Conservation (phyloP, 2,113 vertebrate genomes). For the Salvelinus namaycush region DNA sequence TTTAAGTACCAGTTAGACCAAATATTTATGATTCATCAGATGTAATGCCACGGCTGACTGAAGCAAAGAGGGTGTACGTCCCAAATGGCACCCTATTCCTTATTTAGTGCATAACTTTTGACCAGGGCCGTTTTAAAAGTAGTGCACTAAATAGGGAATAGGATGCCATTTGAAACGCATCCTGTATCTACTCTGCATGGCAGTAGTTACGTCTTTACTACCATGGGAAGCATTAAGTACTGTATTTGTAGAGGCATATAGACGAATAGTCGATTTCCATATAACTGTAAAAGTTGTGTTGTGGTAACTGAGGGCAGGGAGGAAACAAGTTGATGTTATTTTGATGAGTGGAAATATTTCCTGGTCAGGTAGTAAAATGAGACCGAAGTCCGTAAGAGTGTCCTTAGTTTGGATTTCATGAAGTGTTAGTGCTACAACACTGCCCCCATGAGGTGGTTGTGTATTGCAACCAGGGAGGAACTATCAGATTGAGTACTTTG, state of each 20-base stretch:
- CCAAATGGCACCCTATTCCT: not conserved
- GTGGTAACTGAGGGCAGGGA: not conserved
- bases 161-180: not conserved
- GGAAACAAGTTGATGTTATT: not conserved
- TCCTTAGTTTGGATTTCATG: not conserved
- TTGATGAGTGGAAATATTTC: constrained; percentile 31
- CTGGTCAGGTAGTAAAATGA: not conserved
- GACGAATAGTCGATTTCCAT: not conserved
- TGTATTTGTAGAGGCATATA: not conserved
- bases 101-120: too few species aligned
- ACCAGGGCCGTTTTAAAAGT: too few species aligned
- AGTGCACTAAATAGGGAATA: not conserved
- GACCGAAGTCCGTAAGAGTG: not conserved
- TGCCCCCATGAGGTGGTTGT: constrained; percentile 42
- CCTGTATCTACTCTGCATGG: too few species aligned
- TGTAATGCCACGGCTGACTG: constrained; percentile 29
- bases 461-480: constrained; percentile 4
- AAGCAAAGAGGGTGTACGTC: not conserved
- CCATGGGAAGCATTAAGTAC: not conserved
- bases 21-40: constrained; percentile 3
- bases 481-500: too few species aligned
- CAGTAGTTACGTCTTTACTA: too few species aligned
- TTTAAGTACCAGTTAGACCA: constrained; percentile 26
- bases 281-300: not conserved
- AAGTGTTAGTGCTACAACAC: constrained; percentile 13